Evolutionary conservation across 2,888 invertebrate species (phyloP).

Genomic region (Parnassius smintheus): DNA sequence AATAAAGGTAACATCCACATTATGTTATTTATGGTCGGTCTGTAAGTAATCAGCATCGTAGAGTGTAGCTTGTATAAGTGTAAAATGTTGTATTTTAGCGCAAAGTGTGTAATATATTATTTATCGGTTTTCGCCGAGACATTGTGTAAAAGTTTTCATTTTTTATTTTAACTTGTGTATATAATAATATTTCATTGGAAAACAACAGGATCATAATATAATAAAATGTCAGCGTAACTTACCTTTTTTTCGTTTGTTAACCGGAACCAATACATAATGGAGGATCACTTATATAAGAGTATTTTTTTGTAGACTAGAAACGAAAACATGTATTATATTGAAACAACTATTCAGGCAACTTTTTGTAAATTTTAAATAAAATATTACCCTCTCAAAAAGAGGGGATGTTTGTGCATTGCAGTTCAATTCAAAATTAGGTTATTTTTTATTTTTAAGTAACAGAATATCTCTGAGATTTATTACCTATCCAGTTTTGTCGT

Average conservation of each 20-base stretch:
- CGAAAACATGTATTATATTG: too few species aligned
- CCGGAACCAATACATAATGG: background rate
- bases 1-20: slow-evolving; percentile 34
- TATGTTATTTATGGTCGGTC: slow-evolving; percentile 55
- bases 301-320: too few species aligned
- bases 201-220: slow-evolving; percentile 13
- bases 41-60: slow-evolving; percentile 56
- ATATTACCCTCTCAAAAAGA: too few species aligned
- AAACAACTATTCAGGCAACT: too few species aligned
- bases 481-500: too few species aligned
- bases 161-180: slow-evolving; percentile 27
- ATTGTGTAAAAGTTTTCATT: slow-evolving; percentile 48
- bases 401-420: too few species aligned
- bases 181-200: slow-evolving; percentile 56
- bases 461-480: too few species aligned
- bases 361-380: too few species aligned
- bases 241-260: slow-evolving; percentile 7
- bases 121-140: slow-evolving; percentile 38
- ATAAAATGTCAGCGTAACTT: slow-evolving; percentile 9
- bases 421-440: too few species aligned
- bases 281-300: too few species aligned
- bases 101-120: slow-evolving; percentile 67
- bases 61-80: slow-evolving; percentile 69
- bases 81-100: slow-evolving; percentile 67
- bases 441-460: too few species aligned